Conservation (phyloP, 2,113 vertebrate species). For the Hipposideros armiger region DNA sequence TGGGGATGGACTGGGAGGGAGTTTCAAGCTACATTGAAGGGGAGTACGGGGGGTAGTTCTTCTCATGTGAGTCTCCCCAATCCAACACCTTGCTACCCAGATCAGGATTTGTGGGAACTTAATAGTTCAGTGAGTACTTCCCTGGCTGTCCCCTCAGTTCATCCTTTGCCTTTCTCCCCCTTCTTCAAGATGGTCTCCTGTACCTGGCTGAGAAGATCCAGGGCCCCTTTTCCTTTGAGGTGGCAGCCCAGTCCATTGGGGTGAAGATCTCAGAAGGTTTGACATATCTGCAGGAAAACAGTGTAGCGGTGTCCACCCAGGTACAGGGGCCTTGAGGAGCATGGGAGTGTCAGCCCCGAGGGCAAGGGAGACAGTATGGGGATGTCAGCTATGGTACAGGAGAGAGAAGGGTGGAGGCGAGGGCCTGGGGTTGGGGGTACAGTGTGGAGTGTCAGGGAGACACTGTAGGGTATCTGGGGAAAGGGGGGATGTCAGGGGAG, state of each 20-base stretch:
- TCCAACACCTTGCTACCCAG: neutral
- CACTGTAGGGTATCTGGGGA: neutral
- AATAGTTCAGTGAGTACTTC: neutral
- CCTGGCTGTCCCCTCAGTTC: neutral
- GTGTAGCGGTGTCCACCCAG: conserved; percentile 91
- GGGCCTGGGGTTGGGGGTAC: neutral
- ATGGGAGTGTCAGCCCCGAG: neutral
- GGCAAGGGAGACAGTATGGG: no score
- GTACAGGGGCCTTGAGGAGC: conserved; percentile 74
- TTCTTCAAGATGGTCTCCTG: conserved; percentile 89
- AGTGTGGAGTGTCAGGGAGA: neutral
- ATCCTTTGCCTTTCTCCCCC: neutral
- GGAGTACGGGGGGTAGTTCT: neutral
- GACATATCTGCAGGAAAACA: conserved; percentile 95
- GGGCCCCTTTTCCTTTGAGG: conserved; percentile 93
- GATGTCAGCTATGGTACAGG: conserved; percentile 83
- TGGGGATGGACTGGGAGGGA: neutral
- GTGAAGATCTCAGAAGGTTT: conserved; percentile 94
- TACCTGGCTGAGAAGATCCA: conserved; percentile 92
- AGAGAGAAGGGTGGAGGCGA: neutral
- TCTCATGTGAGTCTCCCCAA: neutral
- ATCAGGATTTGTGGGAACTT: neutral
- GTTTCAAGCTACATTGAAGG: neutral
- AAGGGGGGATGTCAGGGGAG: conserved; percentile 76
- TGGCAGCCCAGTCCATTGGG: conserved; percentile 91